These are phyloP conservation scores for Leptodactylus fuscus DNA, from an alignment of 2,113 vertebrate genomes.

Conservation along the genomic window DNA sequence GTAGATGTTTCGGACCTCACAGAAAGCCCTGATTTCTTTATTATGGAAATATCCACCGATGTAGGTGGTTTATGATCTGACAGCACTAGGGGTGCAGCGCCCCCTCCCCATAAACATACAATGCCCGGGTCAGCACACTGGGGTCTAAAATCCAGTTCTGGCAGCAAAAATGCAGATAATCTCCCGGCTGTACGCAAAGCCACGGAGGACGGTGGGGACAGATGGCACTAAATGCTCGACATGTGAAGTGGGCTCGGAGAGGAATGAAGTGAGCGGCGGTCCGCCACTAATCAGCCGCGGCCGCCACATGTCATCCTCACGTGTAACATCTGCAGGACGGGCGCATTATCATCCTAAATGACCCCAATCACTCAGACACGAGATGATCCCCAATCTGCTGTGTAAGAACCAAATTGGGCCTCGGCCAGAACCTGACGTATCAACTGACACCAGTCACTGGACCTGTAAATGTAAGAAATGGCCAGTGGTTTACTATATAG, in stretches of 20 bases:
- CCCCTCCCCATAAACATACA: background rate
- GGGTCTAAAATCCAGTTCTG: background rate
- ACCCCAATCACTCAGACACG: background rate
- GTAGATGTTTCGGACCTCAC: no score
- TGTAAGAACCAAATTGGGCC: background rate
- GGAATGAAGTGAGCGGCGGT: background rate
- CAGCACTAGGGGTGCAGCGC: no score
- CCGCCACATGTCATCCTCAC: background rate
- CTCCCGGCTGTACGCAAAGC: background rate
- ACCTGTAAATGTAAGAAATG: no score
- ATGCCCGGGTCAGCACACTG: background rate
- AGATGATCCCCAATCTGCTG: background rate
- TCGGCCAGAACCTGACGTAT: no score
- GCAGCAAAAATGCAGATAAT: conserved; percentile 17
- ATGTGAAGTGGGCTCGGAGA: background rate
- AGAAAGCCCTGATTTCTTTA: no score
- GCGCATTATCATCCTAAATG: background rate
- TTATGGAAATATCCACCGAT: no score
- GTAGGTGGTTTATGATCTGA: no score
- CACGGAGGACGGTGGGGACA: background rate
- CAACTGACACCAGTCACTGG: no score
- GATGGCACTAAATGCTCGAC: background rate
- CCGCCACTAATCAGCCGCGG: background rate
- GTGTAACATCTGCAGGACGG: background rate
- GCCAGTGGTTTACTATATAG: no score